Percentiles rank a stretch among this genome's conserved stretches.
Evolutionary conservation across 2,888 invertebrate genomes (phyloP).

Genomic region (Unio pictorum): DNA sequence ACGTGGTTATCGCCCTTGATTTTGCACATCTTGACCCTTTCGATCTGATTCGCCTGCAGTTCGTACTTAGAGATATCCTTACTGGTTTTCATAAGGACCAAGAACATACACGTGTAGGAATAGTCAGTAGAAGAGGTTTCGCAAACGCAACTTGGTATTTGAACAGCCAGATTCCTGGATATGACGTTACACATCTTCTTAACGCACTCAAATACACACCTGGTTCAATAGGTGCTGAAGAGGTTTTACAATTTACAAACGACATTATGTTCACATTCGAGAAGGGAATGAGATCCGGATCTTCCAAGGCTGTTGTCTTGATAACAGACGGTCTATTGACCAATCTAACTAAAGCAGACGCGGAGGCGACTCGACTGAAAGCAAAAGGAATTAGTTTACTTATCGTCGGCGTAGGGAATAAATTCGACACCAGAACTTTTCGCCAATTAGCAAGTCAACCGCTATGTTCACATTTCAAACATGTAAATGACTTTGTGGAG

Average conservation of each 20-base stretch:
- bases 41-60: constrained; percentile 13
- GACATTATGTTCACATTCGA: constrained; percentile 27
- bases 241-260: constrained; percentile 29
- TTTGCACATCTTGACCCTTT: constrained; percentile 11
- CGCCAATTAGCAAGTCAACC: constrained; percentile 11
- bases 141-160: constrained; percentile 28
- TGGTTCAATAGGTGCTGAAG: constrained; percentile 34
- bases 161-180: constrained; percentile 24
- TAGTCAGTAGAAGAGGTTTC: constrained; percentile 19
- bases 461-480: constrained; percentile 13
- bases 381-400: too few species aligned
- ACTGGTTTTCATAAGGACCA: constrained; percentile 11
- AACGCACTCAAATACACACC: constrained; percentile 18
- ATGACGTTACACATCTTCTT: constrained; percentile 14
- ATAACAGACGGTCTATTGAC: constrained; percentile 15
- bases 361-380: too few species aligned
- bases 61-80: constrained; percentile 16
- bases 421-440: too few species aligned
- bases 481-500: constrained; percentile 6
- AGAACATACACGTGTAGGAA: constrained; percentile 20
- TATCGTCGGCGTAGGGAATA: too few species aligned
- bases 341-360: too few species aligned
- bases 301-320: constrained; percentile 25
- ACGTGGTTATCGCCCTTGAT: constrained; percentile 25
- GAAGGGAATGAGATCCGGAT: constrained; percentile 17